These are phyloP conservation scores for Drosophila pseudoananassae DNA, from an alignment of 1,140 invertebrate species.

Conservation along the genomic window DNA sequence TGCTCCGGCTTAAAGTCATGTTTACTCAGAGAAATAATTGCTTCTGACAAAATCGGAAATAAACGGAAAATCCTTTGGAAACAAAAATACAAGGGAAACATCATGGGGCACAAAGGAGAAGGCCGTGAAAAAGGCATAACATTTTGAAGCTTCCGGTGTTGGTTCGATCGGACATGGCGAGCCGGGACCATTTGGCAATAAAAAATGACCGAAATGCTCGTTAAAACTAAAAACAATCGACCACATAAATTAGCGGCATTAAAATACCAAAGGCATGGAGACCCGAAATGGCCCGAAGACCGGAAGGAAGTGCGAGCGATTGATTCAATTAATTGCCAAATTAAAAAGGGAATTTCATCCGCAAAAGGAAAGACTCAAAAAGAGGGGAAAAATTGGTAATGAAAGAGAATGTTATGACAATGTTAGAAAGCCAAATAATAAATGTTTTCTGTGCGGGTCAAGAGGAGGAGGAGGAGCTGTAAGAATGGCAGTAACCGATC, in stretches of 20 bases:
- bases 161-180: conserved; percentile 25
- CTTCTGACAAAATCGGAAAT: conserved; percentile 17
- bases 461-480: conserved; percentile 2
- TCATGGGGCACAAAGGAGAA: not conserved
- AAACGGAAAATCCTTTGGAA: conserved; percentile 10
- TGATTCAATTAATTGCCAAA: conserved; percentile 79
- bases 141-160: conserved; percentile 4
- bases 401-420: conserved; percentile 64
- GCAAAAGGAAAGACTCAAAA: conserved; percentile 26
- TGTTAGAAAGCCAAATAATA: conserved; percentile 73
- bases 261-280: conserved; percentile 41
- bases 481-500: conserved; percentile 37
- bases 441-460: conserved; percentile 50
- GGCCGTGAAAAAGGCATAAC: conserved; percentile 10
- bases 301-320: conserved; percentile 67
- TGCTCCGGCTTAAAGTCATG: conserved; percentile 31
- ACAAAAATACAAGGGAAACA: conserved; percentile 5
- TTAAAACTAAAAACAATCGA: conserved; percentile 80
- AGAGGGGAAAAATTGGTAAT: conserved; percentile 16
- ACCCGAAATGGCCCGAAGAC: conserved; percentile 10
- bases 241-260: conserved; percentile 77
- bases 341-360: conserved; percentile 62
- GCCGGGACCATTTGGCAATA: conserved; percentile 47
- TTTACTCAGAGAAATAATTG: conserved; percentile 38
- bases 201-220: conserved; percentile 63